Percentiles rank a stretch among this genome's conserved stretches.
Evolutionary conservation across 2,888 invertebrate genomes (phyloP).

Genomic region (Meandrusa payeni): DNA sequence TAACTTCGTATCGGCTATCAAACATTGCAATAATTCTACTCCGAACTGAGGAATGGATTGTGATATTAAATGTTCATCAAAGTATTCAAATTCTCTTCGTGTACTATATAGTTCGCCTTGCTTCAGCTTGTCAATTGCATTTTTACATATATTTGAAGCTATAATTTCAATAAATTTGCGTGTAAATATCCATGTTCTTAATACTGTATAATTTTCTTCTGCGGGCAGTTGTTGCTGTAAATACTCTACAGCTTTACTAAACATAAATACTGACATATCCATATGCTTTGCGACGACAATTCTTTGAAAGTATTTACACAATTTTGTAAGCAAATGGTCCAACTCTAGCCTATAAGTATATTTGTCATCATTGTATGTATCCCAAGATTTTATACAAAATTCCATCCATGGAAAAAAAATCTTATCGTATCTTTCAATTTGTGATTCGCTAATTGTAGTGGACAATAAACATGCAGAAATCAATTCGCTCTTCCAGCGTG

Average conservation of each 20-base stretch:
- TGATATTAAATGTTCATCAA: background rate
- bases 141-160: slow-evolving; percentile 29
- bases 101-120: background rate
- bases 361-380: slow-evolving; percentile 31
- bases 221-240: slow-evolving; percentile 36
- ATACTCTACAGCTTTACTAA: slow-evolving; percentile 34
- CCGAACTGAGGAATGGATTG: slow-evolving; percentile 4
- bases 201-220: slow-evolving; percentile 46
- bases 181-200: slow-evolving; percentile 49
- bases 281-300: slow-evolving; percentile 32
- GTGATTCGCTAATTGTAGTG: slow-evolving; percentile 38
- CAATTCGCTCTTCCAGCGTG: slow-evolving; percentile 30
- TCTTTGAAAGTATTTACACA: slow-evolving; percentile 35
- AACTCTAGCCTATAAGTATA: slow-evolving; percentile 35
- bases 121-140: slow-evolving; percentile 1
- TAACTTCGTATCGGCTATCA: slow-evolving; percentile 11
- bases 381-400: slow-evolving; percentile 38
- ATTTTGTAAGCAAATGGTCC: slow-evolving; percentile 31
- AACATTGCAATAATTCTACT: background rate
- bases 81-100: background rate
- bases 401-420: slow-evolving; percentile 44
- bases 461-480: slow-evolving; percentile 46
- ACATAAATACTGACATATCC: slow-evolving; percentile 36
- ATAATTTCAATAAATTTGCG: slow-evolving; percentile 33
- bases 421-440: slow-evolving; percentile 42